phyloP scores from a whole-genome alignment of 2,797 vertebrate genomes.

The Nannoperca australis region DNA sequence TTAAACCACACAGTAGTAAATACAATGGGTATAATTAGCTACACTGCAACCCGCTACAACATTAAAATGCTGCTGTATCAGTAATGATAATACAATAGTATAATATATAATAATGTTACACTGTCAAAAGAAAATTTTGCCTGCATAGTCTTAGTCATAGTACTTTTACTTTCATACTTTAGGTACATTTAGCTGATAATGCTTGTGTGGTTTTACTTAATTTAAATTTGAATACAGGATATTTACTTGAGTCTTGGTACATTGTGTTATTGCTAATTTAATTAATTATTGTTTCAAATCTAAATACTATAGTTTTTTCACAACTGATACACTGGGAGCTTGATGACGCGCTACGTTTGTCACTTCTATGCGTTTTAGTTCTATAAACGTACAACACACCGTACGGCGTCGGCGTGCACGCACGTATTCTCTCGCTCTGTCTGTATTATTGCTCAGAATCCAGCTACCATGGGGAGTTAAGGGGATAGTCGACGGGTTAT shows the following conservation, averaged over 20 bases:
- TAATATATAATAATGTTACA: background rate
- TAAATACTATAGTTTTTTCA: background rate
- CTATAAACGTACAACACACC: constrained; percentile 52
- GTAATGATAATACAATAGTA: background rate
- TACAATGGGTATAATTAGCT: background rate
- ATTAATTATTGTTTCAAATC: no score
- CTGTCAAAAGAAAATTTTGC: background rate
- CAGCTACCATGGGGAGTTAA: constrained; percentile 84
- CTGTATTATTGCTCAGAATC: constrained; percentile 78
- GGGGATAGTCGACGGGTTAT: constrained; percentile 75
- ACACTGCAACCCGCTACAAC: background rate
- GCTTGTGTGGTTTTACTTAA: background rate
- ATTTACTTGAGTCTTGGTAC: background rate
- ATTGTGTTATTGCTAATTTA: background rate
- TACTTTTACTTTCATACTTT: background rate
- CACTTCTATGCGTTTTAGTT: constrained; percentile 53
- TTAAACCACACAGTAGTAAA: background rate
- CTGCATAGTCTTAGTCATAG: background rate
- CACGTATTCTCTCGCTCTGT: constrained; percentile 71
- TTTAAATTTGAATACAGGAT: background rate
- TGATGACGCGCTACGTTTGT: background rate
- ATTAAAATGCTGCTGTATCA: background rate
- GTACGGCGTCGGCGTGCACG: constrained; percentile 65
- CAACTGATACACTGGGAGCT: no score
- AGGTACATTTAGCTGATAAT: background rate